Evolutionary conservation across 2,113 vertebrate genomes (phyloP).

Genomic region (Eurystomus gularis): DNA sequence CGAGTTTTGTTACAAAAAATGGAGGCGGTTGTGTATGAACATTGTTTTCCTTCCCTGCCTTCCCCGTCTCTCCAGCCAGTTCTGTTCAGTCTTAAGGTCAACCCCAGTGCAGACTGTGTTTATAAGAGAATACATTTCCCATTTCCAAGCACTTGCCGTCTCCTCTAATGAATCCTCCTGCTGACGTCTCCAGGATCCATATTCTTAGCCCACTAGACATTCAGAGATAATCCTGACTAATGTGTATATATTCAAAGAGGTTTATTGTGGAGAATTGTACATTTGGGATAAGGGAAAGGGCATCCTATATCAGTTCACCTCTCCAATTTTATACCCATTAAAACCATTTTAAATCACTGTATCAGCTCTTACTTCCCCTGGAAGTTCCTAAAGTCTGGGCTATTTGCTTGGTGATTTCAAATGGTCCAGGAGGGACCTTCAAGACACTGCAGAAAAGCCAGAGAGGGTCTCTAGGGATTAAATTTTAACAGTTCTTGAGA

Average conservation of each 20-base stretch:
- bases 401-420: not conserved
- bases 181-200: conserved; percentile 44
- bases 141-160: conserved; percentile 50
- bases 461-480: conserved; percentile 28
- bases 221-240: conserved; percentile 67
- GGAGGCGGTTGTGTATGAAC: fast-evolving
- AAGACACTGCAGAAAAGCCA: not conserved
- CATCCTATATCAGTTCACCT: conserved; percentile 44
- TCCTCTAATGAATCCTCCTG: conserved; percentile 57
- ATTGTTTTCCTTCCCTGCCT: conserved; percentile 20
- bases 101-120: conserved; percentile 56
- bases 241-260: conserved; percentile 37
- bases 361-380: not conserved
- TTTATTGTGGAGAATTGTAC: conserved; percentile 16
- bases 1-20: not conserved
- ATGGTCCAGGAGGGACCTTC: not conserved
- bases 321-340: conserved; percentile 28
- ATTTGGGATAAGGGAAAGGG: conserved; percentile 16
- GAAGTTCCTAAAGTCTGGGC: not conserved
- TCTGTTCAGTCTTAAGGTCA: conserved; percentile 50
- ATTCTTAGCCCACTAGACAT: conserved; percentile 31
- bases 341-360: conserved; percentile 9
- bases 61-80: conserved; percentile 7
- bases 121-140: conserved; percentile 50
- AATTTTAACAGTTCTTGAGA: conserved; percentile 61